phyloP scores from a whole-genome alignment of 2,113 vertebrate genomes.

The Ramphastos sulfuratus region DNA sequence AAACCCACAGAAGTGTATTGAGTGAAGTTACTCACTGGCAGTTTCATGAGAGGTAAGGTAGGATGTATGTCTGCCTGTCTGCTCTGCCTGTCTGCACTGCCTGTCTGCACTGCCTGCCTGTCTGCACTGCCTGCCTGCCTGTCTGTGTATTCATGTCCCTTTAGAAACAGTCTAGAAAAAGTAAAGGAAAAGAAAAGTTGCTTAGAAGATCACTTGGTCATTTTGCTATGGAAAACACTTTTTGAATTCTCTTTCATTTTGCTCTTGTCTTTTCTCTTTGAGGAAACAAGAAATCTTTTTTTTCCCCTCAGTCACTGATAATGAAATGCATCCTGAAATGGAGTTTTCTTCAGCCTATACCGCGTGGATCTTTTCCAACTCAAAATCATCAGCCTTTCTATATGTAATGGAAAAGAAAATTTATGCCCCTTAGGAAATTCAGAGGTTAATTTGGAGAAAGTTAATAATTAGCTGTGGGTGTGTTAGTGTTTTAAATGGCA shows the following conservation, averaged over 20 bases:
- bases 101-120: too few species aligned
- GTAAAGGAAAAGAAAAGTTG: not conserved
- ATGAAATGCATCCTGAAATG: not conserved
- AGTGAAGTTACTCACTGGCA: not conserved
- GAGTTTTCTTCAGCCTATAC: not conserved
- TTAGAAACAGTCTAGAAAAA: not conserved
- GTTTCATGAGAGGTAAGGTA: not conserved
- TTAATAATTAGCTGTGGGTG: not conserved
- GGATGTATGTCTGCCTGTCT: not conserved
- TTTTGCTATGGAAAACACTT: not conserved
- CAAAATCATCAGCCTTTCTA: not conserved
- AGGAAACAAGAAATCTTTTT: not conserved
- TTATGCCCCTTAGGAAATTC: not conserved
- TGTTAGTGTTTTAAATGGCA: not conserved
- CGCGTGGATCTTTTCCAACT: not conserved
- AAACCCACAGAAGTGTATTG: not conserved
- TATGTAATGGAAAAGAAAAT: not conserved
- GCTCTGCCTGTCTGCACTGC: too few species aligned
- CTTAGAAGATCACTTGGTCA: not conserved
- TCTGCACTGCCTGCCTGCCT: too few species aligned
- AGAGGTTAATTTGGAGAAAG: not conserved
- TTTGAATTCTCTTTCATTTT: not conserved
- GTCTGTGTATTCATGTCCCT: not conserved
- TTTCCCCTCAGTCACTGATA: not conserved
- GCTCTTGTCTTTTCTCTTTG: not conserved